Evolutionary conservation across 2,797 vertebrate species (phyloP), one percentile per base, ranked within the genome.

Genomic region (Sandelia bainsii): DNA sequence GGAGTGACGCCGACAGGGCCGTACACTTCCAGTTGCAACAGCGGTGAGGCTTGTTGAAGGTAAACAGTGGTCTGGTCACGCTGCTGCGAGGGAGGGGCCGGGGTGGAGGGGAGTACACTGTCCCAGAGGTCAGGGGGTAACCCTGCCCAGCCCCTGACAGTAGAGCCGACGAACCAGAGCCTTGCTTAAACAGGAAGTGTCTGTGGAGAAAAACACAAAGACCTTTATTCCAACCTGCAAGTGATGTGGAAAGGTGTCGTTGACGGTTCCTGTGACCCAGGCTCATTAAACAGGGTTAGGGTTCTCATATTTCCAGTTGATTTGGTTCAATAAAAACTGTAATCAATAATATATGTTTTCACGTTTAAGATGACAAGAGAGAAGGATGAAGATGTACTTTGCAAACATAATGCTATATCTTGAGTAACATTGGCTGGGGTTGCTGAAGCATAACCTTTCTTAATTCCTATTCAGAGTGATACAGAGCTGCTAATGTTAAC

Each of bases 21-120:
- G 97, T 98, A 37, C 97, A 98, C 90, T 98, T 98, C 97, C 97
- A 98, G 90, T 97, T 98, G 92, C 97, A 98, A 84, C 97, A 97
- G 90, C 96, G 95, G 64, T 98, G 97, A 44, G 97, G 96, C 94
- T 98, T 98, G 95, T 96, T 96, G 90, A 98, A 98, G 85, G 96
- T 97, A 92, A 98, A 98, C 91, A 97, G 93, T 62, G 97, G 97
- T 82, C 97, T 92, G 80, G 96, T 96, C 92, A 98, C 98, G 69
- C 96, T 97, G 88, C 96, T 97, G 90, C 97, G 93, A 57, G 97
- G 96, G 62, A 98, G 96, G 4, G 97, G 97, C 85, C 97, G 94
- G 12, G 97, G 97, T 72, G 97, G 97, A 44, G 97, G 97, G 2
- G 97, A 98, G 89, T 98, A 98, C 90, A 98, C 97, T 0, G 96